phyloP scores from a whole-genome alignment of 2,888 invertebrate species.

The Leptura quadrifasciata region DNA sequence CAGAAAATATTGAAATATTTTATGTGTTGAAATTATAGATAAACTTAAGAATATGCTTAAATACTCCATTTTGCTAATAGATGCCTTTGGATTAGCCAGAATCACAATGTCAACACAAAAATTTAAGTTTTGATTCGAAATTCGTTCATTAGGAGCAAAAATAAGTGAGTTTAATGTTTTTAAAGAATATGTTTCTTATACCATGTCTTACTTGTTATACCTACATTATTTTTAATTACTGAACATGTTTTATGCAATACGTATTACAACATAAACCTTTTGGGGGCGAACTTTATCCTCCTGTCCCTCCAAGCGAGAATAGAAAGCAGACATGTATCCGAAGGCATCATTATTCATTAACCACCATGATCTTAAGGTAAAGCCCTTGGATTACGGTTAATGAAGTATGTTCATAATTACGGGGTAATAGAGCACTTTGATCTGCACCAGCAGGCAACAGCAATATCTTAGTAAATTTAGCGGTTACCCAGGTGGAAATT shows the following conservation, averaged over 20 bases:
- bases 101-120: too few relatives aligned
- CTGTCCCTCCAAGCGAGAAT: slow-evolving; percentile 1
- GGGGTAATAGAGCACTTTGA: slow-evolving; percentile 28
- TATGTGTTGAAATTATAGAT: too few relatives aligned
- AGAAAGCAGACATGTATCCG: not conserved
- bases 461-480: slow-evolving; percentile 15
- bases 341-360: slow-evolving; percentile 32
- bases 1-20: too few relatives aligned
- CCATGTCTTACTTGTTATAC: too few relatives aligned
- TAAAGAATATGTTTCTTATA: too few relatives aligned
- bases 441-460: not conserved
- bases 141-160: too few relatives aligned
- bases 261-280: not conserved
- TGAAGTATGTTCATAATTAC: slow-evolving; percentile 38
- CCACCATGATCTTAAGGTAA: slow-evolving; percentile 28
- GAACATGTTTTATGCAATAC: not conserved
- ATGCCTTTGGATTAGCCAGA: too few relatives aligned
- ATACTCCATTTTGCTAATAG: too few relatives aligned
- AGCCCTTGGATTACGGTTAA: slow-evolving; percentile 39
- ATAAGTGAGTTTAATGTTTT: too few relatives aligned
- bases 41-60: too few relatives aligned
- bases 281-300: not conserved
- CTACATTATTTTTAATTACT: not conserved
- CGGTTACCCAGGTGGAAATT: slow-evolving; percentile 19
- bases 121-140: too few relatives aligned